Percentiles rank a stretch among this genome's conserved stretches.
phyloP scores from a whole-genome alignment of 2,113 vertebrate species.

The Athene noctua region DNA sequence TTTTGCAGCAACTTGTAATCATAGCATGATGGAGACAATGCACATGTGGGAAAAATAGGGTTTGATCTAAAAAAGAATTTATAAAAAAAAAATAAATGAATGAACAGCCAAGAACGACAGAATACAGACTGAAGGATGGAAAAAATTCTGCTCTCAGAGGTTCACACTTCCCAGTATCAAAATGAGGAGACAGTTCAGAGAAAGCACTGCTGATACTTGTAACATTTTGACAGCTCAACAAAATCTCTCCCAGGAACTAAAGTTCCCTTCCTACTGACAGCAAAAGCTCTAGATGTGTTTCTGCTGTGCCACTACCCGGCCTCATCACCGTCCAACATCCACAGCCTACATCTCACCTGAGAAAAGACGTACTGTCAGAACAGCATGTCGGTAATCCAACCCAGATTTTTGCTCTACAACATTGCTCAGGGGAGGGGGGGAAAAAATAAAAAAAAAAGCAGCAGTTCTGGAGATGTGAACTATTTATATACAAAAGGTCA shows the following conservation, averaged over 20 bases:
- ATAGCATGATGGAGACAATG: not conserved
- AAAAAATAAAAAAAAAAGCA: not conserved
- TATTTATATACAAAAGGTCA: not conserved
- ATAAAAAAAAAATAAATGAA: not conserved
- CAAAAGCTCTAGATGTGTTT: not conserved
- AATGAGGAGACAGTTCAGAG: not conserved
- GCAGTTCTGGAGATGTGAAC: not conserved
- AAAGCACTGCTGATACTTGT: not conserved
- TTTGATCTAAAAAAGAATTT: not conserved
- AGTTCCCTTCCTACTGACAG: not conserved
- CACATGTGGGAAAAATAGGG: not conserved
- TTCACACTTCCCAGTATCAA: not conserved
- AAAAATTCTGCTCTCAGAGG: not conserved
- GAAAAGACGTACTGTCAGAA: not conserved
- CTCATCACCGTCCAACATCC: not conserved
- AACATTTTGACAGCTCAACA: not conserved
- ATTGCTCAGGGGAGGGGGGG: fast-evolving
- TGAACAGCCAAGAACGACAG: not conserved
- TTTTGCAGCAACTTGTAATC: not conserved
- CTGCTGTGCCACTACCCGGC: not conserved
- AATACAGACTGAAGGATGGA: not conserved
- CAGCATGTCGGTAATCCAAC: not conserved
- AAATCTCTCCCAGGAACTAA: not conserved
- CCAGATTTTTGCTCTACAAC: not conserved
- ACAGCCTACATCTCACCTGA: not conserved